phyloP scores from a whole-genome alignment of 2,797 vertebrate genomes.

The Trichosurus vulpecula region DNA sequence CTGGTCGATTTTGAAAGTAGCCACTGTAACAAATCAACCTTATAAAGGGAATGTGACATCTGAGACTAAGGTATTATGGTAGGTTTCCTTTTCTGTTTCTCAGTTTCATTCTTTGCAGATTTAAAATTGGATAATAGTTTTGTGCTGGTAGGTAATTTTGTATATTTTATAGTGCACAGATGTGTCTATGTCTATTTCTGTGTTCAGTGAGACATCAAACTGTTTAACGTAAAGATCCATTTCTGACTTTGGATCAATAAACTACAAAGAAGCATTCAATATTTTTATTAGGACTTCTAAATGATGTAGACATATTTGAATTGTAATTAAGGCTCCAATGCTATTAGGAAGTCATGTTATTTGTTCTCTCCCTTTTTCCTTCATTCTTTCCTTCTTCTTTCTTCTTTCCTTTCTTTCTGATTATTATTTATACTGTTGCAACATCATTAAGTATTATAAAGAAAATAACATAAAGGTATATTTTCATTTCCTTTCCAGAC shows the following conservation, averaged over 20 bases:
- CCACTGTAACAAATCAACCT: not conserved
- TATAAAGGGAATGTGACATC: not conserved
- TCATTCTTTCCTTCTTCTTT: not conserved
- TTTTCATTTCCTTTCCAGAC: too few species aligned
- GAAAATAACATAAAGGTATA: slow-evolving; percentile 5
- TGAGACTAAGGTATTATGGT: not conserved
- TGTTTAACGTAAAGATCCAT: slow-evolving; percentile 22
- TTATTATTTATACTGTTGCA: not conserved
- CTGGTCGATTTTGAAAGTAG: slow-evolving; percentile 5
- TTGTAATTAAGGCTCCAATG: slow-evolving; percentile 7
- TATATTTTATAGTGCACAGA: slow-evolving; percentile 23
- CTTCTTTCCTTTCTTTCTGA: not conserved
- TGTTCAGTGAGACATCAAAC: not conserved
- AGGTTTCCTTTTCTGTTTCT: not conserved
- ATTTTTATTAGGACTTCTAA: slow-evolving; percentile 47
- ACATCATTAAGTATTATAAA: slow-evolving; percentile 32
- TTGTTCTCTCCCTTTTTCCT: not conserved
- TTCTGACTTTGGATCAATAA: slow-evolving; percentile 30
- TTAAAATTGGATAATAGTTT: not conserved
- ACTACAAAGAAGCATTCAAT: not conserved
- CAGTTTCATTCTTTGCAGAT: not conserved
- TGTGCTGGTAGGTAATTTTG: not conserved
- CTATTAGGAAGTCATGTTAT: not conserved
- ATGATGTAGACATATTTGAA: not conserved
- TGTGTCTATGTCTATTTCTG: not conserved